phyloP scores from a whole-genome alignment of 2,888 invertebrate genomes.

The Trachelus troglodyta region DNA sequence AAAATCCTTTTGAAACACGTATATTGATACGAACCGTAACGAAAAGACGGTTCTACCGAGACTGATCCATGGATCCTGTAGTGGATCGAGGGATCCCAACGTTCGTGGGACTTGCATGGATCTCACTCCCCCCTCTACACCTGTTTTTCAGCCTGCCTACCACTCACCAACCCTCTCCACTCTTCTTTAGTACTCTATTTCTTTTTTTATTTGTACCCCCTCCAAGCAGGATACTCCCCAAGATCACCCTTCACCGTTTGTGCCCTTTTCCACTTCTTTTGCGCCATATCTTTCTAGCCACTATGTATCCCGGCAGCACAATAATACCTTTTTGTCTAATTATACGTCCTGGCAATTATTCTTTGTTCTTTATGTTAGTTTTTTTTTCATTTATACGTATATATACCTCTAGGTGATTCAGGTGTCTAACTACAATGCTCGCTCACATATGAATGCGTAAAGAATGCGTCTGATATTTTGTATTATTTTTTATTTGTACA shows the following conservation, averaged over 20 bases:
- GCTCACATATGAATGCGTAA: not conserved
- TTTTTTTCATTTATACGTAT: not conserved
- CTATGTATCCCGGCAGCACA: constrained; percentile 5
- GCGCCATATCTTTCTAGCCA: constrained; percentile 26
- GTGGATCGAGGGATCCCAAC: constrained; percentile 34
- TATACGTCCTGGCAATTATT: not conserved
- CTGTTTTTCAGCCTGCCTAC: constrained; percentile 44
- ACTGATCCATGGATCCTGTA: constrained; percentile 50
- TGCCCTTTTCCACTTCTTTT: constrained; percentile 15
- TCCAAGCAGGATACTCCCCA: not conserved
- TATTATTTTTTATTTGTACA: not conserved
- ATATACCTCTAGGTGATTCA: not conserved
- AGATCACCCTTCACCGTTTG: constrained; percentile 5
- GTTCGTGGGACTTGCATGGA: constrained; percentile 39
- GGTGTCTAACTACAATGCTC: not conserved
- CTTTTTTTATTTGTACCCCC: not conserved
- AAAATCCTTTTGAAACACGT: not conserved
- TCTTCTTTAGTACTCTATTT: constrained; percentile 4
- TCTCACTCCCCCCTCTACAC: constrained; percentile 37
- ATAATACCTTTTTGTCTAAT: not conserved
- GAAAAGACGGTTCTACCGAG: constrained; percentile 45
- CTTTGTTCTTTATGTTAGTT: not conserved
- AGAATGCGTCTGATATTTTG: not conserved
- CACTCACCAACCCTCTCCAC: constrained; percentile 20
- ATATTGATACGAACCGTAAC: not conserved